Evolutionary conservation across 2,113 vertebrate genomes (phyloP).

Genomic region (Hystrix cristata): DNA sequence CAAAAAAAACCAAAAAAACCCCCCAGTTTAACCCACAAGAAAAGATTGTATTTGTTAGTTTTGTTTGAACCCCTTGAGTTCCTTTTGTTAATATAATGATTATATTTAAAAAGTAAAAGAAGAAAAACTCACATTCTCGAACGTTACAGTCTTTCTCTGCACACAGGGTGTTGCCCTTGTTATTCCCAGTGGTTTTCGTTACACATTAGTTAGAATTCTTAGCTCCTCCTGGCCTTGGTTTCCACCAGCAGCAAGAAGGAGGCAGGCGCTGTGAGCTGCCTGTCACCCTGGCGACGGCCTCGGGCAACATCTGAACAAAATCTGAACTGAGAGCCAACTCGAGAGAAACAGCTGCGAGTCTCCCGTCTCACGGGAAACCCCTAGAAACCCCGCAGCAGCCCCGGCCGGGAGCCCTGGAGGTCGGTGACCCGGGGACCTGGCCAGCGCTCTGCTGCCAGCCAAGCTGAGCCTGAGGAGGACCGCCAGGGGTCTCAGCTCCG

Average conservation of each 20-base stretch:
- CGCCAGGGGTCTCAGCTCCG: background rate
- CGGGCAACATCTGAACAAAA: background rate
- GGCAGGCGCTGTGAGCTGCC: background rate
- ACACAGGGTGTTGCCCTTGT: background rate
- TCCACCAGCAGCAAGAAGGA: too few species aligned
- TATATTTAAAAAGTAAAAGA: background rate
- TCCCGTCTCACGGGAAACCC: background rate
- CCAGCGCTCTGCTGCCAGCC: background rate
- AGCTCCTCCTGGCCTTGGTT: background rate
- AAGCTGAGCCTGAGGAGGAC: background rate
- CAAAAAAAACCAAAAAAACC: too few species aligned
- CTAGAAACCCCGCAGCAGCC: background rate
- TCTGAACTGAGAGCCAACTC: too few species aligned
- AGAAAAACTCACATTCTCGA: background rate
- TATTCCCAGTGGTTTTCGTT: background rate
- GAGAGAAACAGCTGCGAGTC: too few species aligned
- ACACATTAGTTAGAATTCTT: background rate
- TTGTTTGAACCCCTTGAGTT: conserved; percentile 89
- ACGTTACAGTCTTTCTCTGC: background rate
- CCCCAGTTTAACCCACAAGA: conserved; percentile 81
- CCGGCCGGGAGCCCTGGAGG: background rate
- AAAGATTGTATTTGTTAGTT: conserved; percentile 90
- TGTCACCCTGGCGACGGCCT: background rate
- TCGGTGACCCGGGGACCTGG: background rate
- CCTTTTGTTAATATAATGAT: conserved; percentile 89